phyloP scores from a whole-genome alignment of 2,888 invertebrate species.

The Onthophagus sagittarius region DNA sequence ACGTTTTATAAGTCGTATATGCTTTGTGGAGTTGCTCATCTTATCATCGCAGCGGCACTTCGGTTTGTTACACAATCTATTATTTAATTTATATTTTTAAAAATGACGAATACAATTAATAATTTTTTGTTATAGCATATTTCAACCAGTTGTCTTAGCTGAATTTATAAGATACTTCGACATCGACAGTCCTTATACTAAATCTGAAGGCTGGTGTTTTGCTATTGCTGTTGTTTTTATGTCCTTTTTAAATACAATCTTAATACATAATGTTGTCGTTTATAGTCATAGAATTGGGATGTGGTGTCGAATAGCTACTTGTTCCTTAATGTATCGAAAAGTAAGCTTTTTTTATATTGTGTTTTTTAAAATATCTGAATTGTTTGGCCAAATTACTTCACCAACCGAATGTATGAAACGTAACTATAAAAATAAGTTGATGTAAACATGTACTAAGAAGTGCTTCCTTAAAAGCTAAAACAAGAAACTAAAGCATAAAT shows the following conservation, averaged over 20 bases:
- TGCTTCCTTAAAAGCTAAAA: too few species aligned
- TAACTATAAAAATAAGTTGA: neutral
- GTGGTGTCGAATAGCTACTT: constrained; percentile 72
- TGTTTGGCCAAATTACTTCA: neutral
- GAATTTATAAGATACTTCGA: constrained; percentile 63
- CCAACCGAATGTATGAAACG: neutral
- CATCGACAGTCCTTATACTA: constrained; percentile 49
- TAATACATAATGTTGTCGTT: constrained; percentile 62
- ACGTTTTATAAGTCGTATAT: constrained; percentile 61
- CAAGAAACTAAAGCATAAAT: too few species aligned
- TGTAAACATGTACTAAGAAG: too few species aligned
- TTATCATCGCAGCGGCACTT: constrained; percentile 53
- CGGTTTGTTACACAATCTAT: neutral
- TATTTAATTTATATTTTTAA: neutral
- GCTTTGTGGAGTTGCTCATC: constrained; percentile 57
- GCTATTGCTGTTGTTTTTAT: constrained; percentile 60
- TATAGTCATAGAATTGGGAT: constrained; percentile 66
- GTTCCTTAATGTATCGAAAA: constrained; percentile 80
- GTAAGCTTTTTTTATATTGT: constrained; percentile 40
- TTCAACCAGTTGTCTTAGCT: constrained; percentile 59
- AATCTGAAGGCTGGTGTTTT: constrained; percentile 62
- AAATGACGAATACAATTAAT: neutral
- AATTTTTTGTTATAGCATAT: constrained; percentile 50
- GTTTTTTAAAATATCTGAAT: neutral
- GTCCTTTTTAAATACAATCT: constrained; percentile 56